These are phyloP conservation scores for Aporophyla lueneburgensis DNA, from an alignment of 2,888 invertebrate species.

Conservation along the genomic window DNA sequence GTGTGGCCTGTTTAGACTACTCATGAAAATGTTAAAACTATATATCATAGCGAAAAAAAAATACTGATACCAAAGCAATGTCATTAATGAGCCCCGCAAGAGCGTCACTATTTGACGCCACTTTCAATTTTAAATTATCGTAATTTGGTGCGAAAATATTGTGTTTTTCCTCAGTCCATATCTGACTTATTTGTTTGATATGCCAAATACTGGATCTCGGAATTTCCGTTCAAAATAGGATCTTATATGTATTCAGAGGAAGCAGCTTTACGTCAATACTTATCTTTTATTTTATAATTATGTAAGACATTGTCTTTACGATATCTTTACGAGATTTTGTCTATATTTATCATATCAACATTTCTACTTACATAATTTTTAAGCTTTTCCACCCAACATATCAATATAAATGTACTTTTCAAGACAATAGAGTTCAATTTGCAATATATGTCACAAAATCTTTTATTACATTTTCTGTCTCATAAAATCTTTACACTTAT, in stretches of 20 bases:
- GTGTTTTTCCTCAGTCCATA: conserved; percentile 79
- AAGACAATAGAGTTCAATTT: conserved; percentile 73
- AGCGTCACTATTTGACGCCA: conserved; percentile 9
- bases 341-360: conserved; percentile 65
- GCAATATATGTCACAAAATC: conserved; percentile 73
- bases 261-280: conserved; percentile 56
- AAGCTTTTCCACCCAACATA: conserved; percentile 69
- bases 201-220: conserved; percentile 69
- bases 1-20: conserved; percentile 40
- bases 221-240: conserved; percentile 44
- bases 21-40: conserved; percentile 28
- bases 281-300: conserved; percentile 62
- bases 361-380: conserved; percentile 69
- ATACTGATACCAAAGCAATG: conserved; percentile 41
- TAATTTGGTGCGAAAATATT: conserved; percentile 70
- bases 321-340: conserved; percentile 74
- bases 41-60: conserved; percentile 48
- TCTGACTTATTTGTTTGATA: conserved; percentile 70
- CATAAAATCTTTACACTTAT: conserved; percentile 86
- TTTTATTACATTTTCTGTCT: conserved; percentile 76
- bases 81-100: neutral
- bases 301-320: conserved; percentile 77
- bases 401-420: conserved; percentile 72
- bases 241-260: conserved; percentile 37
- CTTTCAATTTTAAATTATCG: conserved; percentile 26